Evolutionary conservation across 2,888 invertebrate species (phyloP).

Genomic region (Cerastis leucographa): DNA sequence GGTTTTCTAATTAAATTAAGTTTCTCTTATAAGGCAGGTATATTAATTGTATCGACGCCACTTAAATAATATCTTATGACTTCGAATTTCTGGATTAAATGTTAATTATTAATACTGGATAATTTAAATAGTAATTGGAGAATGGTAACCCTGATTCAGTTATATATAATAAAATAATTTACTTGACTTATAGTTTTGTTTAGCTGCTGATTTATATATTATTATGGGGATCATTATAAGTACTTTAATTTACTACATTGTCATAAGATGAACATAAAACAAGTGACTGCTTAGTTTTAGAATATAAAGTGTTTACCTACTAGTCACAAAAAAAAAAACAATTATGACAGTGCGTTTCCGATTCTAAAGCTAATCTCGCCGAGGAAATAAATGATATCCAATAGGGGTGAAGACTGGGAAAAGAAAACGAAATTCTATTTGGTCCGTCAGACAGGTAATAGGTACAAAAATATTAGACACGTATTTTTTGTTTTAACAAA

Average conservation of each 20-base stretch:
- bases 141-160: constrained; percentile 11
- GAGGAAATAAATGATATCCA: background rate
- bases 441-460: no score
- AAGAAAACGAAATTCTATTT: no score
- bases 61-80: constrained; percentile 18
- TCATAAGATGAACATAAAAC: background rate
- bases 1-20: constrained; percentile 41
- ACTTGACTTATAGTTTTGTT: background rate
- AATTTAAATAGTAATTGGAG: constrained; percentile 26
- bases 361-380: background rate
- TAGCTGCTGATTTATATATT: background rate
- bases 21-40: constrained; percentile 28
- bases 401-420: no score
- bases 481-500: no score
- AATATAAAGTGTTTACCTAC: no score
- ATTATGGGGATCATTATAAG: background rate
- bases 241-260: background rate
- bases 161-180: constrained; percentile 3
- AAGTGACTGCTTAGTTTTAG: background rate
- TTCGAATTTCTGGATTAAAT: constrained; percentile 23
- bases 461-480: no score
- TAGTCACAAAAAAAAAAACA: background rate
- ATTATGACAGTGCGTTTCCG: background rate
- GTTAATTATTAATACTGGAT: constrained; percentile 25
- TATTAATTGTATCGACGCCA: constrained; percentile 18